A percentile compares a stretch with the other conserved stretches of the same genome.
Evolutionary conservation across 2,888 invertebrate species (phyloP).

Genomic region (Amphipoea oculea): DNA sequence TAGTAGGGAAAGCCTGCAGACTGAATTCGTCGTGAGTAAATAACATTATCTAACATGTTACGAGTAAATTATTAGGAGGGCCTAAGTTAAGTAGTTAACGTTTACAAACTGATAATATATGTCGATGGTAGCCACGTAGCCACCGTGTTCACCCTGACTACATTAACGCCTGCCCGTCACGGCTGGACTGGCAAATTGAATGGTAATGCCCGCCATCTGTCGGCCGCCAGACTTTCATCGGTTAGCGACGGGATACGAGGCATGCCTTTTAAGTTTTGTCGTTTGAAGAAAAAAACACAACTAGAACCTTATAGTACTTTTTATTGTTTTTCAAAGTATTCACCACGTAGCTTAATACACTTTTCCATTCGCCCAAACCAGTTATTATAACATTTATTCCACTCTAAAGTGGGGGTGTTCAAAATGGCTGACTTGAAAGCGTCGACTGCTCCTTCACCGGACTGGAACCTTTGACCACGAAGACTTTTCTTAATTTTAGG

Average conservation of each 20-base stretch:
- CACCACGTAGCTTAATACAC: no score
- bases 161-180: constrained; percentile 10
- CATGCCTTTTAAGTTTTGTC: no score
- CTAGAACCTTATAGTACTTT: no score
- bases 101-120: constrained; percentile 1
- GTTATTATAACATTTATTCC: no score
- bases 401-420: no score
- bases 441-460: no score
- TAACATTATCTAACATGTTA: not conserved
- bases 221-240: constrained; percentile 19
- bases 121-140: not conserved
- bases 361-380: no score
- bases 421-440: no score
- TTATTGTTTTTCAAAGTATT: no score
- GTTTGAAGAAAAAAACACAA: no score
- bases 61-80: not conserved
- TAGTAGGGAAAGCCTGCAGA: not conserved
- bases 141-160: not conserved
- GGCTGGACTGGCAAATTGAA: constrained; percentile 21
- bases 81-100: not conserved
- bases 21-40: not conserved
- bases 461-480: no score
- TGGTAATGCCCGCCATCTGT: constrained; percentile 37
- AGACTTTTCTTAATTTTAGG: no score
- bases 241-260: constrained; percentile 13